Conservation (phyloP, 1,140 invertebrate genomes). For the Cyrtorhinus lividipennis region DNA sequence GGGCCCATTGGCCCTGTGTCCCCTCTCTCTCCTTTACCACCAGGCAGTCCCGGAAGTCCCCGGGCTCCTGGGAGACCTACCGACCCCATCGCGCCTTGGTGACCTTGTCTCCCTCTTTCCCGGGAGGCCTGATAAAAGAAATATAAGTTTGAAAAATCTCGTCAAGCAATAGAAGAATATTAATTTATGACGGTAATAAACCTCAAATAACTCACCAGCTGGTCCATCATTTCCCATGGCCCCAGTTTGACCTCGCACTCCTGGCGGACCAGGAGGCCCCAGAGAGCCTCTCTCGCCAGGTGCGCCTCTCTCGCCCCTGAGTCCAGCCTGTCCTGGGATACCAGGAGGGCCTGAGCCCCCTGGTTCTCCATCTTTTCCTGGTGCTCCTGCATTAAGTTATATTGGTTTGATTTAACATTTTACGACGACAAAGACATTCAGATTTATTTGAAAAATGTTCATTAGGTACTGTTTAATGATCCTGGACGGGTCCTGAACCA, state of each 20-base stretch:
- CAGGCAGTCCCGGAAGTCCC: slow-evolving; percentile 45
- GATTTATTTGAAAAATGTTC: no score
- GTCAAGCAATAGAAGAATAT: no score
- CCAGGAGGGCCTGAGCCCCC: slow-evolving; percentile 51
- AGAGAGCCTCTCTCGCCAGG: slow-evolving; percentile 54
- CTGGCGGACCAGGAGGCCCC: slow-evolving; percentile 45
- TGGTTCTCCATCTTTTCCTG: slow-evolving; percentile 63
- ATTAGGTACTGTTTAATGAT: no score
- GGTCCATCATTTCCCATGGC: slow-evolving; percentile 51
- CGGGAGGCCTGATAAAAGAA: slow-evolving; percentile 47
- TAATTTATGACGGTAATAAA: no score
- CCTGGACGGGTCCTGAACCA: no score
- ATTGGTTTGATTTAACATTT: no score
- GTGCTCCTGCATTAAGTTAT: no score
- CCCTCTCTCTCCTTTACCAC: slow-evolving; percentile 59
- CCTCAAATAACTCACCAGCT: slow-evolving; percentile 36
- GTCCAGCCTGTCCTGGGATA: slow-evolving; percentile 37
- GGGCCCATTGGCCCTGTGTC: slow-evolving; percentile 40
- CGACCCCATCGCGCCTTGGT: slow-evolving; percentile 51
- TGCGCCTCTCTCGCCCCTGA: slow-evolving; percentile 52
- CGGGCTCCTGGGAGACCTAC: slow-evolving; percentile 54
- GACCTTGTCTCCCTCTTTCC: slow-evolving; percentile 54
- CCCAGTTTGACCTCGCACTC: slow-evolving; percentile 51
- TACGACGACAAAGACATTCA: no score
- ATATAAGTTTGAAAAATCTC: slow-evolving; percentile 10